A percentile compares a stretch with the other conserved stretches of the same genome.
Evolutionary conservation across 2,888 invertebrate species (phyloP).

Genomic region (Parelbella ahira): DNA sequence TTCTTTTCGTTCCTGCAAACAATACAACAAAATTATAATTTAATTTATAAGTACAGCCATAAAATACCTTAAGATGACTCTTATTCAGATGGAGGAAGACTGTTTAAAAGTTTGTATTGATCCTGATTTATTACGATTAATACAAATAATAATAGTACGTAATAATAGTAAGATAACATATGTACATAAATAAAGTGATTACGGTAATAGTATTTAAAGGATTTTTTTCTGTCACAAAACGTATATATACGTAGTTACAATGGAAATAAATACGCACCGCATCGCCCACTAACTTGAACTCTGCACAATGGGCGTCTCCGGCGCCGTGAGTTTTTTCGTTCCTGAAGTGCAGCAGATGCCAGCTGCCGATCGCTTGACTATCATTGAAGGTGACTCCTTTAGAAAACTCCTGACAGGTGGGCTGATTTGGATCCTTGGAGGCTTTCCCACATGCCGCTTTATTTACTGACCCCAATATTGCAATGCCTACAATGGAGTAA

Average conservation of each 20-base stretch:
- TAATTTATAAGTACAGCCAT: too few relatives aligned
- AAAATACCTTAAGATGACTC: too few relatives aligned
- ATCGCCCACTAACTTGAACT: conserved; percentile 47
- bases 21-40: not conserved
- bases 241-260: too few relatives aligned
- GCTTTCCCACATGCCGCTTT: conserved; percentile 34
- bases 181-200: too few relatives aligned
- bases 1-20: conserved; percentile 48
- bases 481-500: too few relatives aligned
- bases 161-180: too few relatives aligned
- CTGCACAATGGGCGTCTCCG: conserved; percentile 54
- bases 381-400: conserved; percentile 55
- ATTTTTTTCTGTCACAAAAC: too few relatives aligned
- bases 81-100: too few relatives aligned
- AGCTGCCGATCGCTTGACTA: conserved; percentile 52
- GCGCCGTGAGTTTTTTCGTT: conserved; percentile 48
- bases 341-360: conserved; percentile 56
- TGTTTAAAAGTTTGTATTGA: too few relatives aligned
- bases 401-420: conserved; percentile 56
- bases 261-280: conserved; percentile 37
- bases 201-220: too few relatives aligned
- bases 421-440: conserved; percentile 37
- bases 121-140: too few relatives aligned
- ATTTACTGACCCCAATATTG: conserved; percentile 7
- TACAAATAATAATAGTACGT: too few relatives aligned